These are phyloP conservation scores for Cetoscarus ocellatus DNA, from an alignment of 2,797 vertebrate genomes.

Conservation along the genomic window DNA sequence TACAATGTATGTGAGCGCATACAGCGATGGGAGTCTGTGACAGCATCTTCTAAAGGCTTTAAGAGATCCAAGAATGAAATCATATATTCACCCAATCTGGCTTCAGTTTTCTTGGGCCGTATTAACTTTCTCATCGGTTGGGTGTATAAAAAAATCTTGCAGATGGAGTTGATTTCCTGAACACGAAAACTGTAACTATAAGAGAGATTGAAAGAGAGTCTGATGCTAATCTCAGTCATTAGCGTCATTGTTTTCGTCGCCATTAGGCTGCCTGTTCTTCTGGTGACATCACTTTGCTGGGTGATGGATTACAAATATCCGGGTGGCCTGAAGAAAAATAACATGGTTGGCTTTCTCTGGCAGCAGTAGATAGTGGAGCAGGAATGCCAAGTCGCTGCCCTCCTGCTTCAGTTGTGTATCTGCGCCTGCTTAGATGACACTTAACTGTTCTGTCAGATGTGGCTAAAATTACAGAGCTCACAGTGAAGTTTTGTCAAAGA, in stretches of 20 bases:
- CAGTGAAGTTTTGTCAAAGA: not conserved
- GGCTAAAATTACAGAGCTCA: constrained; percentile 25
- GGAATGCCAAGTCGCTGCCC: constrained; percentile 31
- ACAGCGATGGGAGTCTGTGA: constrained; percentile 33
- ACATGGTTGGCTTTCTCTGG: constrained; percentile 53
- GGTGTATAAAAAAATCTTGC: constrained; percentile 36
- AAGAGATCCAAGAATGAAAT: constrained; percentile 49
- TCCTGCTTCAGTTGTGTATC: constrained; percentile 25
- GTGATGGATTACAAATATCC: constrained; percentile 61
- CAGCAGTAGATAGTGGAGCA: constrained; percentile 27
- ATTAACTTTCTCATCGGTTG: constrained; percentile 28
- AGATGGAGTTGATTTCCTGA: constrained; percentile 78
- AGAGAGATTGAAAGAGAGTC: constrained; percentile 36
- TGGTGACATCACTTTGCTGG: constrained; percentile 58
- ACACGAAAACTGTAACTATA: constrained; percentile 43
- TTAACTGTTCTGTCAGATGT: constrained; percentile 24
- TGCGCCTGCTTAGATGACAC: constrained; percentile 43
- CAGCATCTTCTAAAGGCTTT: constrained; percentile 38
- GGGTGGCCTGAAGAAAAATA: constrained; percentile 62
- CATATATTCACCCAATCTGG: constrained; percentile 47
- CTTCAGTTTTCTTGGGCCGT: constrained; percentile 22
- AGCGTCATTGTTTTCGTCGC: constrained; percentile 68
- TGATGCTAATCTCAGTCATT: constrained; percentile 73
- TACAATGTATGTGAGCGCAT: constrained; percentile 41
- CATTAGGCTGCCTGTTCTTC: constrained; percentile 43